phyloP scores from a whole-genome alignment of 2,113 vertebrate species.

The Capra hircus region DNA sequence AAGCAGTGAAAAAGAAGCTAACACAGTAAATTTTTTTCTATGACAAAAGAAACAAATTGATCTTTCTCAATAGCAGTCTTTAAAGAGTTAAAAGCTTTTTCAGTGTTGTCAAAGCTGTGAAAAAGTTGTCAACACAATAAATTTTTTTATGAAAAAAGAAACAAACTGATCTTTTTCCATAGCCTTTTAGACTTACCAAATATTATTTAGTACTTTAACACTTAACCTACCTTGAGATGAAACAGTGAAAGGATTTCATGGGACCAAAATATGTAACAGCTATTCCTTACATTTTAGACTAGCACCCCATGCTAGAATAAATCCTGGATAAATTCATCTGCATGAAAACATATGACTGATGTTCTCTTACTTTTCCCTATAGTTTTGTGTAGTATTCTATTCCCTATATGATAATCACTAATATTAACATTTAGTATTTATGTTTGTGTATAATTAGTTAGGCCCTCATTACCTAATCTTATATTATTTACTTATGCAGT shows the following conservation, averaged over 20 bases:
- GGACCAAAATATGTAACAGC: neutral
- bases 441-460: neutral
- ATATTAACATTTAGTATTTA: neutral
- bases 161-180: neutral
- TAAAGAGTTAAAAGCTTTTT: slow-evolving; percentile 14
- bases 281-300: neutral
- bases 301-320: neutral
- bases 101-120: neutral
- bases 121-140: neutral
- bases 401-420: neutral
- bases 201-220: neutral
- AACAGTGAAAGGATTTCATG: neutral
- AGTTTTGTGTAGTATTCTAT: neutral
- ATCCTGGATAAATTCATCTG: neutral
- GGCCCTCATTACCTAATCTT: neutral
- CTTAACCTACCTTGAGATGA: neutral
- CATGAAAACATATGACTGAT: neutral
- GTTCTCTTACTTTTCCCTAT: neutral
- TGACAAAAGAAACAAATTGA: neutral
- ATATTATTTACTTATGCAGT: neutral
- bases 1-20: neutral
- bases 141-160: neutral
- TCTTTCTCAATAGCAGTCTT: neutral
- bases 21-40: slow-evolving; percentile 25
- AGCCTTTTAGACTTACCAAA: neutral